Conservation (phyloP, 2,888 invertebrate genomes). For the Sesia apiformis region DNA sequence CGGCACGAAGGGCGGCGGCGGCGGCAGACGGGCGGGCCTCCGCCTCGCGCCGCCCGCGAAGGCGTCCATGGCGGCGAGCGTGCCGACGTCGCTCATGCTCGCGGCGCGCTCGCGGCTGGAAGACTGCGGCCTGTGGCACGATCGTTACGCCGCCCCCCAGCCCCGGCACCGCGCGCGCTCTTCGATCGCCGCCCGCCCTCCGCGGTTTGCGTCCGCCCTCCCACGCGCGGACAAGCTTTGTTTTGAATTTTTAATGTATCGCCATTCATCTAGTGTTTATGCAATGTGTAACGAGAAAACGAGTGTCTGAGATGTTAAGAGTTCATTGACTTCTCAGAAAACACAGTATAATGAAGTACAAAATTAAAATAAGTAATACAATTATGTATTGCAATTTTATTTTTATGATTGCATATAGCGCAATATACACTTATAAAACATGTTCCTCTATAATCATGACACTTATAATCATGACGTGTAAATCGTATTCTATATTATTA, state of each 20-base stretch:
- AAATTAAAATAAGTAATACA: no score
- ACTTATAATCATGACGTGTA: no score
- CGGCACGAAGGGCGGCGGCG: slow-evolving; percentile 66
- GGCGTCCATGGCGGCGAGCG: slow-evolving; percentile 72
- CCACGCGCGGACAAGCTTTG: slow-evolving; percentile 59
- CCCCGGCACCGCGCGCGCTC: slow-evolving; percentile 61
- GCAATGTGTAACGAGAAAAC: slow-evolving; percentile 39
- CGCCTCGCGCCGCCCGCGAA: slow-evolving; percentile 71
- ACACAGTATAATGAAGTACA: no score
- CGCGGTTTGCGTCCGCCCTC: slow-evolving; percentile 51
- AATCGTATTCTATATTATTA: no score
- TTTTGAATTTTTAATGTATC: slow-evolving; percentile 71
- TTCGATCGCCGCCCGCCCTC: slow-evolving; percentile 69
- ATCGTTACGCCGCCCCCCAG: slow-evolving; percentile 35
- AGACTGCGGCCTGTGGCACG: slow-evolving; percentile 29
- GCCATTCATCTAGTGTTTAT: slow-evolving; percentile 57
- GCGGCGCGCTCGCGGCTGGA: slow-evolving; percentile 60
- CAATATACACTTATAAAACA: no score
- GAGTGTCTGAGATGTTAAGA: slow-evolving; percentile 28
- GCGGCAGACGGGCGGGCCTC: slow-evolving; percentile 61
- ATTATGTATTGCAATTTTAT: no score
- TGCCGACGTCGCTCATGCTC: slow-evolving; percentile 72
- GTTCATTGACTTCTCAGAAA: slow-evolving; percentile 29
- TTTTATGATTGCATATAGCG: no score
- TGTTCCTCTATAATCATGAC: no score